Conservation (phyloP, 2,797 vertebrate species). For the Oreochromis mossambicus region DNA sequence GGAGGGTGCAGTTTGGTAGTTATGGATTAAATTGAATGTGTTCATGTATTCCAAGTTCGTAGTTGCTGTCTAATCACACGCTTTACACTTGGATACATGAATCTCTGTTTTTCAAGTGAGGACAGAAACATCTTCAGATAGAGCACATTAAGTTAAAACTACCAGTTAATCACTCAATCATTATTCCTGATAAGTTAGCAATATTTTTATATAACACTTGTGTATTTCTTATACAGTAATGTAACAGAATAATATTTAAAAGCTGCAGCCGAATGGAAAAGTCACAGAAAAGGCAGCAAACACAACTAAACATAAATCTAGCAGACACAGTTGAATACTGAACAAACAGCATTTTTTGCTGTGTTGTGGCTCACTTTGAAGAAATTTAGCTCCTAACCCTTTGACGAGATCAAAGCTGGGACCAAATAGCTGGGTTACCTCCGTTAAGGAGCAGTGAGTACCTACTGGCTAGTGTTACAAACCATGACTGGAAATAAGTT, state of each 20-base stretch:
- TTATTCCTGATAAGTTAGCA: too few species aligned
- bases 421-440: neutral
- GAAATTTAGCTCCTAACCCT: neutral
- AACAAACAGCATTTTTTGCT: neutral
- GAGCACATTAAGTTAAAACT: too few species aligned
- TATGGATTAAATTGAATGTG: neutral
- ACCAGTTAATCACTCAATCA: too few species aligned
- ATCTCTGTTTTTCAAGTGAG: too few species aligned
- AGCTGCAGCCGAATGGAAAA: neutral
- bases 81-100: too few species aligned
- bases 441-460: neutral
- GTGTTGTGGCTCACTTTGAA: neutral
- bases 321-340: neutral
- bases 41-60: too few species aligned
- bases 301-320: neutral
- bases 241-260: neutral
- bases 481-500: neutral
- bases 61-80: too few species aligned
- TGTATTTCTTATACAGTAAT: neutral
- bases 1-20: neutral
- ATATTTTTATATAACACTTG: too few species aligned
- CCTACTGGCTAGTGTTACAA: neutral
- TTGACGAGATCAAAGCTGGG: neutral
- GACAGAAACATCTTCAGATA: too few species aligned
- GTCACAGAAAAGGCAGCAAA: neutral